phyloP scores from a whole-genome alignment of 2,888 invertebrate species.

The Campoplex nolae region DNA sequence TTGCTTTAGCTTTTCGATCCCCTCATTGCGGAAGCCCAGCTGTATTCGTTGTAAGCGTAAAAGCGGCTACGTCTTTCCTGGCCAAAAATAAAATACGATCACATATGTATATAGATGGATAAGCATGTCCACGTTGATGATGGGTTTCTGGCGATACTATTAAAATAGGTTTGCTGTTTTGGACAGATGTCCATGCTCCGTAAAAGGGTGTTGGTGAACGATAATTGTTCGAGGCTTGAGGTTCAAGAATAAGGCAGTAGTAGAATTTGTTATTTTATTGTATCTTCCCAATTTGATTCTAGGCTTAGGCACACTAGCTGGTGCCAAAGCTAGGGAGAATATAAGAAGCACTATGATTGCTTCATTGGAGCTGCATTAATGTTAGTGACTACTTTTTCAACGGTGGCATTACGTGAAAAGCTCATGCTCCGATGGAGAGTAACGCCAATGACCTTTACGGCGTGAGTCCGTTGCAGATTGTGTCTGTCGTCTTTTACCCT shows the following conservation, averaged over 20 bases:
- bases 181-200: slow-evolving; percentile 46
- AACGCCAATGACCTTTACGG: slow-evolving; percentile 61
- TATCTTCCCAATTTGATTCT: slow-evolving; percentile 17
- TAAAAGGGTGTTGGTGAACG: slow-evolving; percentile 31
- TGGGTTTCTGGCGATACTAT: slow-evolving; percentile 13
- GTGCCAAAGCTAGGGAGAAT: slow-evolving; percentile 40
- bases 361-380: slow-evolving; percentile 16
- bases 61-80: slow-evolving; percentile 70
- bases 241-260: slow-evolving; percentile 49
- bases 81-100: slow-evolving; percentile 22
- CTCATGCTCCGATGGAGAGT: slow-evolving; percentile 57
- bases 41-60: slow-evolving; percentile 51
- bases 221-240: slow-evolving; percentile 37
- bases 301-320: slow-evolving; percentile 54
- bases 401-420: slow-evolving; percentile 34
- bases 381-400: slow-evolving; percentile 25
- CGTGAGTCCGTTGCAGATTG: slow-evolving; percentile 48
- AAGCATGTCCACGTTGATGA: slow-evolving; percentile 4
- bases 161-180: slow-evolving; percentile 6
- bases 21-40: slow-evolving; percentile 49
- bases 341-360: slow-evolving; percentile 46
- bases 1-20: slow-evolving; percentile 61
- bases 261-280: slow-evolving; percentile 47
- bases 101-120: slow-evolving; percentile 4
- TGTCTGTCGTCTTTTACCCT: slow-evolving; percentile 4